These are phyloP conservation scores for Rhagophthalmus giganteus DNA, from an alignment of 2,888 invertebrate species.

Conservation along the genomic window DNA sequence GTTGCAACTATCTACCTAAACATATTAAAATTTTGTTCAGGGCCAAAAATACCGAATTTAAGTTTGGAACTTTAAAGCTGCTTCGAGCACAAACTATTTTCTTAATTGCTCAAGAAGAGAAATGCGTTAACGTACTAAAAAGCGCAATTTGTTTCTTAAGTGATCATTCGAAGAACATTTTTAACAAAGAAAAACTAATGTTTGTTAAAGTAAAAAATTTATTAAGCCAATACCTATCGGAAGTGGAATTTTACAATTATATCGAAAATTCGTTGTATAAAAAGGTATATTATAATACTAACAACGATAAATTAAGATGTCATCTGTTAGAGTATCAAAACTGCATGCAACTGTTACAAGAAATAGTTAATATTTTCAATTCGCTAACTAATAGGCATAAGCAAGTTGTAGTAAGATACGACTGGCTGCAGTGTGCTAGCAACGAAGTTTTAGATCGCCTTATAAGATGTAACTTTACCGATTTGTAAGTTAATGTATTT, in stretches of 20 bases:
- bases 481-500: slow-evolving; percentile 5
- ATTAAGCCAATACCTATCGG: slow-evolving; percentile 1
- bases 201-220: not conserved
- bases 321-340: not conserved
- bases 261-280: slow-evolving; percentile 5
- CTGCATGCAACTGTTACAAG: not conserved
- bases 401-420: not conserved
- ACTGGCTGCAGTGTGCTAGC: not conserved
- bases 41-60: slow-evolving; percentile 9
- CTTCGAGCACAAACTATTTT: slow-evolving; percentile 11
- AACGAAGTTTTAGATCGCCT: not conserved
- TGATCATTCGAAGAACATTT: slow-evolving; percentile 1
- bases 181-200: not conserved
- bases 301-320: slow-evolving; percentile 1
- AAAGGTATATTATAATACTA: slow-evolving; percentile 12
- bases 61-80: slow-evolving; percentile 9
- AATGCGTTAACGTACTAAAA: slow-evolving; percentile 7
- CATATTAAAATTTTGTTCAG: slow-evolving; percentile 18
- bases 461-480: not conserved
- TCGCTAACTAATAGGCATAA: not conserved
- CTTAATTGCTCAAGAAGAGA: slow-evolving; percentile 12
- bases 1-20: slow-evolving; percentile 6
- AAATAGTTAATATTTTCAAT: slow-evolving; percentile 4
- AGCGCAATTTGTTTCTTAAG: not conserved
- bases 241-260: slow-evolving; percentile 18